phyloP scores from a whole-genome alignment of 2,113 vertebrate species.

The Oreochromis aureus region DNA sequence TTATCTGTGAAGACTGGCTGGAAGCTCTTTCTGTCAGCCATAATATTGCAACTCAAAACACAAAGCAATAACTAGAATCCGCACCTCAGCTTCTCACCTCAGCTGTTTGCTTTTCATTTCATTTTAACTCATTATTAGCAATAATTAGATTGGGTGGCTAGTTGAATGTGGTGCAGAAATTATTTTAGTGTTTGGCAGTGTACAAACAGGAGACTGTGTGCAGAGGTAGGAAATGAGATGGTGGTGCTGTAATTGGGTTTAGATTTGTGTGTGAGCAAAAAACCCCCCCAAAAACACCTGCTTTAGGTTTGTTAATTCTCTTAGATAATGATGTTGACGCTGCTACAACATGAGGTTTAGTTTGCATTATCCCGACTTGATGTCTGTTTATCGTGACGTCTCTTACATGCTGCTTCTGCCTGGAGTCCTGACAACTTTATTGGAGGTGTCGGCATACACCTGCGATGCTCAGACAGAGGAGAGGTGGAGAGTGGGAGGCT shows the following conservation, averaged over 20 bases:
- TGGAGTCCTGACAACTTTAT: conserved; percentile 16
- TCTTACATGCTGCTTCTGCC: not conserved
- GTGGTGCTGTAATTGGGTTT: not conserved
- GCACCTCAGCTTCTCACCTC: not conserved
- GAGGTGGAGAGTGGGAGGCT: conserved; percentile 1
- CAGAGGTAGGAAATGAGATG: not conserved
- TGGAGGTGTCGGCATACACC: conserved; percentile 25
- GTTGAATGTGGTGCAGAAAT: not conserved
- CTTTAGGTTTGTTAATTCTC: not conserved
- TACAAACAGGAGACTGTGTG: not conserved
- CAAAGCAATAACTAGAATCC: not conserved
- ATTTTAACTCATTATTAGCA: not conserved
- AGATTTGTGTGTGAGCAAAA: not conserved
- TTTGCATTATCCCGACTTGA: not conserved
- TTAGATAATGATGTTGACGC: not conserved
- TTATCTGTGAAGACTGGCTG: not conserved
- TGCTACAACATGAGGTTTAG: not conserved
- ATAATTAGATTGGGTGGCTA: not conserved
- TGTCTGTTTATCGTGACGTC: not conserved
- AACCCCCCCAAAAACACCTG: not conserved
- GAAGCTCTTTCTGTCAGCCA: not conserved
- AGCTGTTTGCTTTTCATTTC: not conserved
- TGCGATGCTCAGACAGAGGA: conserved; percentile 10
- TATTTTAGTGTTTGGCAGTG: not conserved
- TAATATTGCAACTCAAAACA: not conserved